These are phyloP conservation scores for Rallus crepitans DNA, from an alignment of 2,797 vertebrate genomes.

Conservation along the genomic window DNA sequence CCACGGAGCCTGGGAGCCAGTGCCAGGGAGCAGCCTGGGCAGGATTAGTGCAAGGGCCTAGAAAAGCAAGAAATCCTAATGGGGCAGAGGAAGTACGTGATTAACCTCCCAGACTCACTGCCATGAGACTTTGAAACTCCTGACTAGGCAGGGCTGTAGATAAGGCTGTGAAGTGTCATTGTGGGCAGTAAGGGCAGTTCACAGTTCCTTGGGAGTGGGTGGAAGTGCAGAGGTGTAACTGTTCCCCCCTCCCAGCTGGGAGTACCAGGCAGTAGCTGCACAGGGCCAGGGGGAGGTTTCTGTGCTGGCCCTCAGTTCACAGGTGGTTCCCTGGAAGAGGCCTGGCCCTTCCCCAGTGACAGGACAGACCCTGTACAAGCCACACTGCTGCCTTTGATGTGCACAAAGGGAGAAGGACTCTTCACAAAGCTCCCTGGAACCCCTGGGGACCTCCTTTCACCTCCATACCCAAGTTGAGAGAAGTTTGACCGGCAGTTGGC, in stretches of 20 bases:
- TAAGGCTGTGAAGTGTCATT: conserved; percentile 14
- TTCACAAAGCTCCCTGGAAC: not conserved
- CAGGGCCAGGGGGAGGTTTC: not conserved
- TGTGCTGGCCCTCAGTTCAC: not conserved
- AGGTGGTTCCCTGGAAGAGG: not conserved
- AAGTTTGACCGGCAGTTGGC: not conserved
- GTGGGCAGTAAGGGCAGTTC: conserved; percentile 22
- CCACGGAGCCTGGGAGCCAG: not conserved
- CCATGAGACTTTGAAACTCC: not conserved
- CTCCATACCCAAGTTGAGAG: not conserved
- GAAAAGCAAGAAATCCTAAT: not conserved
- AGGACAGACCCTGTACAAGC: not conserved
- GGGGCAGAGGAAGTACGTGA: not conserved
- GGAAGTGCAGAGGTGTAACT: not conserved
- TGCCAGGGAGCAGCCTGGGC: not conserved
- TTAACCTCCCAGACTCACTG: not conserved
- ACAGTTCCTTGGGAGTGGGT: not conserved
- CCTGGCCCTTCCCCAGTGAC: not conserved
- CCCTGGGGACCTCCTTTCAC: not conserved
- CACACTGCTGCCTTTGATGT: not conserved
- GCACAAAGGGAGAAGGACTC: not conserved
- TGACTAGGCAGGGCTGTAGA: not conserved
- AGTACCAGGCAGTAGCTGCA: fast-evolving
- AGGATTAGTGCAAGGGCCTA: not conserved
- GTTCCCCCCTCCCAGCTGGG: not conserved